A percentile compares a stretch with the other conserved stretches of the same genome.
These are phyloP conservation scores for Rhea americana DNA, from an alignment of 2,113 vertebrate genomes.

Conservation along the genomic window DNA sequence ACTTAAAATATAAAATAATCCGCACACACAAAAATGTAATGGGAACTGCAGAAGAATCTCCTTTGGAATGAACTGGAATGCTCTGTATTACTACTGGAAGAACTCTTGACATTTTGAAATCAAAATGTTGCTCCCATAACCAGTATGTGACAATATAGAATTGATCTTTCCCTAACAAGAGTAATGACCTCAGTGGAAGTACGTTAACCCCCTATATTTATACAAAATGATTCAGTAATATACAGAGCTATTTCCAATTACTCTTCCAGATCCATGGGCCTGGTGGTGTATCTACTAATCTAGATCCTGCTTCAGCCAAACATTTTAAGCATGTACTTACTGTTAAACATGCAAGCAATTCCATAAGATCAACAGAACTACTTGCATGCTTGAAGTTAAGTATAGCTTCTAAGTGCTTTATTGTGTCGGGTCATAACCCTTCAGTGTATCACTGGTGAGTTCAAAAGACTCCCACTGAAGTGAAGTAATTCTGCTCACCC, in stretches of 20 bases:
- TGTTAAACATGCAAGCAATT: background rate
- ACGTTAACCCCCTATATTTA: constrained; percentile 70
- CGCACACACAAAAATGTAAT: constrained; percentile 27
- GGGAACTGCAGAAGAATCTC: constrained; percentile 63
- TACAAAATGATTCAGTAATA: constrained; percentile 68
- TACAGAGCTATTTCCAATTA: constrained; percentile 73
- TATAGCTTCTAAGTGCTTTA: constrained; percentile 51
- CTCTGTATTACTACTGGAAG: constrained; percentile 68
- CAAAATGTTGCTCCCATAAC: constrained; percentile 60
- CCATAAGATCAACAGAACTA: background rate
- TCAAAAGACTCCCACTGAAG: constrained; percentile 34
- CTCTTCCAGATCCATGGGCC: constrained; percentile 75
- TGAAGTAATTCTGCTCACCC: constrained; percentile 64
- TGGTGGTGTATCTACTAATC: constrained; percentile 54
- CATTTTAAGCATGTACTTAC: background rate
- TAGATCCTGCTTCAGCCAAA: constrained; percentile 58
- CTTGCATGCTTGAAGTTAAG: background rate
- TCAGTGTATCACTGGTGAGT: constrained; percentile 59
- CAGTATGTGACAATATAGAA: constrained; percentile 54
- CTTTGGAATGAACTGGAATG: constrained; percentile 63
- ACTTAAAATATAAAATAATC: constrained; percentile 59
- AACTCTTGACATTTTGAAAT: constrained; percentile 28
- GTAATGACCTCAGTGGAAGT: constrained; percentile 80
- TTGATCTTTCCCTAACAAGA: constrained; percentile 72
- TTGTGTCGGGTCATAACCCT: constrained; percentile 45